Base-by-base conservation (phyloP, 2,113 vertebrate species). In the Phrynosoma blainvillii region DNA sequence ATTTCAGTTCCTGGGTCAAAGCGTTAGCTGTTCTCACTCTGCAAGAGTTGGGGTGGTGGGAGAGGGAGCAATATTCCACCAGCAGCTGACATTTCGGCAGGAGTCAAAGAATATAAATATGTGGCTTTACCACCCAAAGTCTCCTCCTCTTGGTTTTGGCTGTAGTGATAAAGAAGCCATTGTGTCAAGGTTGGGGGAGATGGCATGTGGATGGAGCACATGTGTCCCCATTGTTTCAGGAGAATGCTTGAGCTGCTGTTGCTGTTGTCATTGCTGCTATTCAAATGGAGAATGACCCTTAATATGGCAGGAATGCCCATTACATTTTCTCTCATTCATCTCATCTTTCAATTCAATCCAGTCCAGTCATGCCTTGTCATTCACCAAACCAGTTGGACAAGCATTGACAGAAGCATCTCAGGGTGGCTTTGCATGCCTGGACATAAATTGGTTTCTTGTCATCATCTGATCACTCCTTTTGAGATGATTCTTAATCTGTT, bases 121-220 rank as follows among this genome's bases (percentile, higher is more conserved):
- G 86, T 85, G 87, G 89, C 91, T 94, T 91, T 86, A 87, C 91
- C 91, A 92, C 90, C 87, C 91, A 89, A 86, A 76, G 89, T 90
- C 92, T 90, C 18, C 89, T 88, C 87, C 87, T 89, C 86, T 83
- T 76, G 85, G 84, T 36, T 93, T 90, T 23, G 30, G 81, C 47
- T 30, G 65, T 47, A 32, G 66, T 16, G 5, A 47, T 36, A 62
- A 80, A 87, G 71, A 27, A 66, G 56, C 13, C 56, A 68, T 23
- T 54, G 36, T 83, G 56, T 8, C 32, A 66, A 59, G 59, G 77
- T 1, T 84, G 68, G 71, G 75, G 74, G 90, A 90, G 40, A 73
- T 23, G 81, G 32, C 1, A 21, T 85, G 79, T 47, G 30, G 79
- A 21, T 14, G 2, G 56, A 42, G 32, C 12, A 71, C 52, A 78